Base-by-base conservation (phyloP, 2,797 vertebrate species). In the Pampus argenteus region DNA sequence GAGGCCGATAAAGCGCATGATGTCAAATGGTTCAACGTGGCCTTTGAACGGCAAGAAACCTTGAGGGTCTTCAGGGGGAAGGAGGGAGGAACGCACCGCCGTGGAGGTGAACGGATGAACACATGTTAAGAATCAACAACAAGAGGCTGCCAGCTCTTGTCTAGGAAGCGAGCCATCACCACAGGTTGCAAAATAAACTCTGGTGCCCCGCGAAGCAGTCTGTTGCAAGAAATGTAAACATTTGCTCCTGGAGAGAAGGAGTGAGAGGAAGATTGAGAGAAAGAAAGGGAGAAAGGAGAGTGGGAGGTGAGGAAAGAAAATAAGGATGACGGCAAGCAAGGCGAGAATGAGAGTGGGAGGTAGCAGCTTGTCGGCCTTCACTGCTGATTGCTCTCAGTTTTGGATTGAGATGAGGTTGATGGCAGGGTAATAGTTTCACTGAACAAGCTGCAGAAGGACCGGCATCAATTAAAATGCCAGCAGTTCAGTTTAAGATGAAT, bases 151-250 rank as follows among this genome's bases (percentile, higher is more conserved):
- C 93, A 93, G 89, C 85, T 91, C 90, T 92, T 26, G 83, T 91
- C 91, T 88, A 93, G 93, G 91, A 94, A 92, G 90, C 80, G 74
- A 89, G 94, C 94, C 94, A 94, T 94, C 93, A 90, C 92, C 93
- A 91, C 93, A 93, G 91, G 92, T 93, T 94, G 90, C 91, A 93
- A 94, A 94, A 94, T 91, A 94, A 94, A 95, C 92, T 89, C 86
- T 88, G 89, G 92, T 93, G 91, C 91, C 92, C 91, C 76, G 85
- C 72, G 70, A 92, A 92, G 85, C 86, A 79, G 90, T 88, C 93
- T 88, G 88, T 87, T 90, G 89, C 86, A 91, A 93, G 89, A 91
- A 93, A 93, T 91, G 89, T 91, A 93, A 94, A 94, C 90, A 93
- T 79, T 85, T 48, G 40, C 85, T 90, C 78, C 85, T 67, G 78